These are phyloP conservation scores for Pachycephus smyrnensis DNA, from an alignment of 2,888 invertebrate species.

Conservation along the genomic window DNA sequence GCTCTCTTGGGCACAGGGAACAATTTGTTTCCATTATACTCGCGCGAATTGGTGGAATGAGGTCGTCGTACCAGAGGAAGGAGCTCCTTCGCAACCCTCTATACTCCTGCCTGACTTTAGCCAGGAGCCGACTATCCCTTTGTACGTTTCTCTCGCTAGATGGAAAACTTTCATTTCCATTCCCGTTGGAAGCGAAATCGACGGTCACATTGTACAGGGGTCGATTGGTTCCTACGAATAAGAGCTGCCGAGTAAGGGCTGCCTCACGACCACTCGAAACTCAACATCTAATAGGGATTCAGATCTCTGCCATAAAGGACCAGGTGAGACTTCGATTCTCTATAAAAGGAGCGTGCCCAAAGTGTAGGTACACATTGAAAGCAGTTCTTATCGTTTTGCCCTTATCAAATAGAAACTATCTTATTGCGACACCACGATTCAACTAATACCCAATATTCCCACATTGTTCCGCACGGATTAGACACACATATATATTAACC, in stretches of 20 bases:
- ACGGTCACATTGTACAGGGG: neutral
- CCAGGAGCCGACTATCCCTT: neutral
- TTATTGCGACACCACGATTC: neutral
- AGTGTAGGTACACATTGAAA: neutral
- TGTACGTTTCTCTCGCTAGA: neutral
- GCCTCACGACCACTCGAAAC: neutral
- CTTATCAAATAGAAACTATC: neutral
- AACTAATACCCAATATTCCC: neutral
- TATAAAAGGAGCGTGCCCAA: neutral
- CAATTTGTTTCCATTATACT: conserved; percentile 51
- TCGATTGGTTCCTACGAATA: neutral
- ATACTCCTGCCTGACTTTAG: neutral
- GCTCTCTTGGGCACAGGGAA: conserved; percentile 21
- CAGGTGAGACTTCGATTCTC: neutral
- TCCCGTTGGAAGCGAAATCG: neutral
- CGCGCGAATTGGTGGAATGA: conserved; percentile 9
- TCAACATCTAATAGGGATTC: neutral
- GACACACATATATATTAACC: too few relatives aligned
- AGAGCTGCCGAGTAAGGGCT: neutral
- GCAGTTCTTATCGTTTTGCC: neutral
- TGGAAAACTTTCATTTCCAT: neutral
- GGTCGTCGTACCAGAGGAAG: neutral
- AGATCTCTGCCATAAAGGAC: neutral
- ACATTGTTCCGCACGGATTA: too few relatives aligned
- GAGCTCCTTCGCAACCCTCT: neutral